Base-by-base conservation (phyloP, 2,797 vertebrate genomes). In the Gouania willdenowi region DNA sequence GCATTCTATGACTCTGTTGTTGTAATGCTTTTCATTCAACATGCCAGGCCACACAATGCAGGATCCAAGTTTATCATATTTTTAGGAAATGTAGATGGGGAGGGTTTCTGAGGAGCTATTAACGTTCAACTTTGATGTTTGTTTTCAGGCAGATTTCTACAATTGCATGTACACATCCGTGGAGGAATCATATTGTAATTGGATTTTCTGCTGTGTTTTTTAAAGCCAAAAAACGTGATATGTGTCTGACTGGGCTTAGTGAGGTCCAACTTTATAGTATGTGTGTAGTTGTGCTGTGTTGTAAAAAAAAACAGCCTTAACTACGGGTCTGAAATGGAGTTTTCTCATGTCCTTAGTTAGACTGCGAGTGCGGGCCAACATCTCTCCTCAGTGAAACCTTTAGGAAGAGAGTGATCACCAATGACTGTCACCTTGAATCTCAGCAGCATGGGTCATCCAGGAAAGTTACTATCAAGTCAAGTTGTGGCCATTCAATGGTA, bases 401-500 rank as follows among this genome's bases (percentile, higher is more conserved):
- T 32, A 61, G 61, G 35, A 40, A 45, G 40, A 41, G 38, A 7
- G 30, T 30, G 48, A 17, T 31, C 13, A 24, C 59, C 50, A 61
- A 49, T 59, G 70, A 56, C 41, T 71, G 56, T 77, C 64, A 60
- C 79, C 80, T 54, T 29, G 49, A 50, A 44, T 71, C 64, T 82
- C 75, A 77, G 76, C 77, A 83, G 68, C 64, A 88, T 87, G 81
- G 85, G 83, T 89, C 84, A 77, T 87, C 84, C 73, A 81, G 83
- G 78, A 87, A 83, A 70, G 82, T 84, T 89, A 87, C 84, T 87
- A 81, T 88, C 88, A 89, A 88, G 86, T 89, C 88, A 88, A 87
- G 88, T 89, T 85, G 82, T 87, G 85, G 81, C 85, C 88, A 90
- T 88, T 88, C 87, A 87, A 87, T 86, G 83, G 75, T 82, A 75